A percentile compares a stretch with the other conserved stretches of the same genome.
These are phyloP conservation scores for Esperia sulphurella DNA, from an alignment of 2,888 invertebrate genomes.

Conservation along the genomic window DNA sequence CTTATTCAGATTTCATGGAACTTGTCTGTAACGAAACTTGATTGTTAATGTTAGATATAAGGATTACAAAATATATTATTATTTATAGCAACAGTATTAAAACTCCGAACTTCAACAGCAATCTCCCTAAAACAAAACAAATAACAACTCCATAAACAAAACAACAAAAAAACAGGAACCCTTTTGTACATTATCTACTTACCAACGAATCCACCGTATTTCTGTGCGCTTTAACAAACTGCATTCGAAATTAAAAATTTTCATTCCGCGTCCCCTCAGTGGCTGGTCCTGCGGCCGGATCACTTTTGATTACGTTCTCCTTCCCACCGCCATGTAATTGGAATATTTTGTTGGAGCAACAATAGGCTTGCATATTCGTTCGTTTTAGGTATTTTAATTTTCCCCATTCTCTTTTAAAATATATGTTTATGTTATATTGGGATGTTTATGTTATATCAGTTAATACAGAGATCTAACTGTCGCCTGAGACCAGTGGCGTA, in stretches of 20 bases:
- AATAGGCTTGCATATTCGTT: constrained; percentile 69
- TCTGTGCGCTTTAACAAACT: constrained; percentile 76
- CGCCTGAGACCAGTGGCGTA: no score
- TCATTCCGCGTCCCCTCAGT: constrained; percentile 56
- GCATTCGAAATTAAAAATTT: constrained; percentile 78
- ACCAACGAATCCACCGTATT: constrained; percentile 58
- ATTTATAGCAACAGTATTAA: no score
- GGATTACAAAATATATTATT: no score
- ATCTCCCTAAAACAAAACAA: constrained; percentile 3
- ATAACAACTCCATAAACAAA: neutral
- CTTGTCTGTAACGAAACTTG: no score
- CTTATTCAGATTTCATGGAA: no score
- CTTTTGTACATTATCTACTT: constrained; percentile 67
- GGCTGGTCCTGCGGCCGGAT: constrained; percentile 36
- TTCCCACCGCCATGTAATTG: constrained; percentile 71
- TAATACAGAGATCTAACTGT: no score
- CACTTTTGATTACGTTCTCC: constrained; percentile 73
- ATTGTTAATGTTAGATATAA: no score
- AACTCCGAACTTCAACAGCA: neutral
- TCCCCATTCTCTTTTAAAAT: constrained; percentile 35
- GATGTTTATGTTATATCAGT: no score
- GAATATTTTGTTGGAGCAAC: constrained; percentile 70
- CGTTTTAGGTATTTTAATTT: constrained; percentile 65
- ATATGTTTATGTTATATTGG: neutral
- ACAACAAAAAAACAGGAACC: constrained; percentile 25